phyloP scores from a whole-genome alignment of 1,140 invertebrate genomes.

The Charaxes varanes region DNA sequence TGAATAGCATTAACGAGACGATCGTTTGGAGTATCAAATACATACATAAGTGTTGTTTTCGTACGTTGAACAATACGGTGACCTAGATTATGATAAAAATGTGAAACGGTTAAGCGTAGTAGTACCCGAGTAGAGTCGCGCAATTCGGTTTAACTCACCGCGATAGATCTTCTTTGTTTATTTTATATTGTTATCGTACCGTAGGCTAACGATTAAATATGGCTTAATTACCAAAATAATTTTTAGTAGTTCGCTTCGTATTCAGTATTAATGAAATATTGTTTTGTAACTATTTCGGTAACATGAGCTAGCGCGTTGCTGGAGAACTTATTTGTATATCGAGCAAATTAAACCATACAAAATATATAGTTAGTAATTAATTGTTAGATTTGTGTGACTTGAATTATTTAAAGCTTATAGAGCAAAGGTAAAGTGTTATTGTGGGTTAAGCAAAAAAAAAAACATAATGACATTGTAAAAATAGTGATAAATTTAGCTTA shows the following conservation, averaged over 20 bases:
- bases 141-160: slow-evolving; percentile 52
- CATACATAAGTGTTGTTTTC: slow-evolving; percentile 66
- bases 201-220: slow-evolving; percentile 53
- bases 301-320: slow-evolving; percentile 46
- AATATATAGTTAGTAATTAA: slow-evolving; percentile 73
- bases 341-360: slow-evolving; percentile 69
- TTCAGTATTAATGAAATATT: slow-evolving; percentile 70
- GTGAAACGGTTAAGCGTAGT: slow-evolving; percentile 39
- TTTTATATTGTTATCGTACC: slow-evolving; percentile 54
- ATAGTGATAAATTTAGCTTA: slow-evolving; percentile 73
- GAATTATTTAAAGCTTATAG: slow-evolving; percentile 73
- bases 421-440: slow-evolving; percentile 70
- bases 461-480: slow-evolving; percentile 74
- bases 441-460: slow-evolving; percentile 63
- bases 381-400: slow-evolving; percentile 73
- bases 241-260: slow-evolving; percentile 57
- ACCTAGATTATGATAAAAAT: slow-evolving; percentile 42
- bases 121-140: slow-evolving; percentile 61
- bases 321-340: slow-evolving; percentile 68
- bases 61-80: slow-evolving; percentile 43
- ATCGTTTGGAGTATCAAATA: slow-evolving; percentile 69
- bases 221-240: slow-evolving; percentile 70
- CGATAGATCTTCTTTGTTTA: slow-evolving; percentile 48
- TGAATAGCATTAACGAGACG: slow-evolving; percentile 70
- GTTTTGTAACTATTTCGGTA: slow-evolving; percentile 44